Percentiles rank a stretch among this genome's conserved stretches.
These are phyloP conservation scores for Cynaeus angustus DNA, from an alignment of 2,888 invertebrate species.

Conservation along the genomic window DNA sequence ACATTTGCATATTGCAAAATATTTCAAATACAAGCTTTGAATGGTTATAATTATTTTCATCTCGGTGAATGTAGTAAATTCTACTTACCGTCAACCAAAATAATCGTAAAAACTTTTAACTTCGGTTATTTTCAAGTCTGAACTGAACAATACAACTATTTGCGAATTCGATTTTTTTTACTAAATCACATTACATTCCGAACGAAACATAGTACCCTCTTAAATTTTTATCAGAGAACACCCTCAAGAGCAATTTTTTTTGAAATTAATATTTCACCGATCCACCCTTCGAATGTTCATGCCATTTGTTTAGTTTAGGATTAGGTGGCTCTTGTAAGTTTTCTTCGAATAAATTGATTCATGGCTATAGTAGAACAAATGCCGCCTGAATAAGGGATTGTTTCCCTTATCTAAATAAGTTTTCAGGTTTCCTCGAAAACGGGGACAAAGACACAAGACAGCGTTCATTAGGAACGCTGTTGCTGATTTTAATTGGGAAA, in stretches of 20 bases:
- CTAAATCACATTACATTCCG: constrained; percentile 17
- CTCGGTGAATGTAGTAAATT: no score
- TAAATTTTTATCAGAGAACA: constrained; percentile 41
- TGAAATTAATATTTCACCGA: constrained; percentile 46
- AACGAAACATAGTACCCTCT: constrained; percentile 13
- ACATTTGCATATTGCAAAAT: no score
- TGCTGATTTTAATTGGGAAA: not conserved
- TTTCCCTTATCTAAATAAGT: constrained; percentile 24
- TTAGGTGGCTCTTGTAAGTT: constrained; percentile 35
- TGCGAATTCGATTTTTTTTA: constrained; percentile 18
- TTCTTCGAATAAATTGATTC: constrained; percentile 41
- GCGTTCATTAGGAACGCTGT: not conserved
- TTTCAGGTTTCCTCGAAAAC: constrained; percentile 12
- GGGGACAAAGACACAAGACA: not conserved
- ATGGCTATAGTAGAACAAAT: constrained; percentile 25
- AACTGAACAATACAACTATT: constrained; percentile 28
- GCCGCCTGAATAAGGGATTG: constrained; percentile 4
- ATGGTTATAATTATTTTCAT: constrained; percentile 39
- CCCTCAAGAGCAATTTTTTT: constrained; percentile 36
- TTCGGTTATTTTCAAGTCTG: no score
- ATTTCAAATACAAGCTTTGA: not conserved
- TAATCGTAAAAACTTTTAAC: no score
- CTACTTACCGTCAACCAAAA: no score
- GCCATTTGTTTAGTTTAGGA: constrained; percentile 45
- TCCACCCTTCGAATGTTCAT: constrained; percentile 42